Base-by-base conservation (phyloP, 2,888 invertebrate species). In the Coelinius sp. region DNA sequence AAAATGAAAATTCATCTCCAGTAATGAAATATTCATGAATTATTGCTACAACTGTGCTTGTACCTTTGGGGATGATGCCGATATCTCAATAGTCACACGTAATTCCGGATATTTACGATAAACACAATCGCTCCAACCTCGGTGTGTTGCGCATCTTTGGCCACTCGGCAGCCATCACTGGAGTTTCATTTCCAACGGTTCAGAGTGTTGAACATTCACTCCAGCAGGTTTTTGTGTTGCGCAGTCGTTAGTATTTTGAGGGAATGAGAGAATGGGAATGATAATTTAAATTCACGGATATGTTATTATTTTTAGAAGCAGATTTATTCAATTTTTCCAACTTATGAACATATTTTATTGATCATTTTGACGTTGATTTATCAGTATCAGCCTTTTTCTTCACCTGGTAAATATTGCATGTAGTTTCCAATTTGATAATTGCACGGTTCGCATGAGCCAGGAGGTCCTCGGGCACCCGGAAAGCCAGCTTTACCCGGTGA, bases 181-280 rank as follows among this genome's bases (percentile, higher is more conserved):
- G 77, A 71, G 74, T 77, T 64, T 76, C 75, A 91, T 91, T 53
- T 93, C 92, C 73, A 77, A 77, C 80, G 49, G 38, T 66, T 63
- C 68, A 22, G 24, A 38, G 24, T 63, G 38, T 41, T 41, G 2
- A 20, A 22, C 31, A 17, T 59, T 31, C 20, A 35, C 17, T 59
- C 31, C 59, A 27, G 27, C 56, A 14, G 31, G 8, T 12, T 25
- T 27, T 56, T 59, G 27, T 35, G 27, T 31, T 20, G 59, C 59
- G 59, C 59, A 59, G 31, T 17, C 59, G 59, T 35, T 7, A n/a
- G 4, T 20, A 6, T 7, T 31, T 17, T 14, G 35, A n/a, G 35
- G 31, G 59, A 59, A 59, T n/a, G 56, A 7, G 17, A 35, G 20
- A 49, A 49, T 20, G 6, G 17, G 17, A 41, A 41, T n/a, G n/a